Base-by-base conservation (phyloP, 2,888 invertebrate genomes). In the Lottia gigantea region DNA sequence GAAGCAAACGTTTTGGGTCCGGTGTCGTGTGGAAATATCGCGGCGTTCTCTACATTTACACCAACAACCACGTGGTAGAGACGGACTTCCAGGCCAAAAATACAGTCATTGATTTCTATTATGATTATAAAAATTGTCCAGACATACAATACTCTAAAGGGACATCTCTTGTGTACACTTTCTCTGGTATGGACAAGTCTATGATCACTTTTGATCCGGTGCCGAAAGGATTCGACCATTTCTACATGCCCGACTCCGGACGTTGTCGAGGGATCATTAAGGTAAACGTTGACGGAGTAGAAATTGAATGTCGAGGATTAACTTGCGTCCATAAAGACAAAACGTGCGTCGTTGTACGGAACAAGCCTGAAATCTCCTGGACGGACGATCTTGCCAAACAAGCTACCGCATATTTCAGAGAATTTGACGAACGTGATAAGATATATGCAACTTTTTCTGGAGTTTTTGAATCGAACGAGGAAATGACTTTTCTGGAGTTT, bases 21-120 rank as follows among this genome's bases (percentile, higher is more conserved):
- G 55, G 55, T 12, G 23, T 55, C 23, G 19, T 55, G 19, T 23
- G 19, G 55, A 55, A 55, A 55, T 55, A 55, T 23, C 55, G 55
- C 11, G 55, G 55, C 11, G 23, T 23, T 23, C 55, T 55, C 4
- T 55, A 55, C 23, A 55, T 55, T 8, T 55, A 55, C 14, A 55
- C 55, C 3, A 55, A 55, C 15, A 55, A 55, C 14, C 55, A 55
- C 23, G 55, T 55, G 11, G 55, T 55, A 55, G 55, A 55, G 55
- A 55, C 55, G 15, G 55, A 55, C 23, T 23, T 23, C 19, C 55
- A 55, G 55, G 55, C 55, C 23, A 55, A 55, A 55, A 55, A 55
- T 23, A 23, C 19, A 1, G 8, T 55, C 19, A 23, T 55, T 55
- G 55, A 55, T 23, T 55, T 55, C 14, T 14, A 55, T 55, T 55